phyloP scores from a whole-genome alignment of 2,113 vertebrate species.

The Platanista minor region DNA sequence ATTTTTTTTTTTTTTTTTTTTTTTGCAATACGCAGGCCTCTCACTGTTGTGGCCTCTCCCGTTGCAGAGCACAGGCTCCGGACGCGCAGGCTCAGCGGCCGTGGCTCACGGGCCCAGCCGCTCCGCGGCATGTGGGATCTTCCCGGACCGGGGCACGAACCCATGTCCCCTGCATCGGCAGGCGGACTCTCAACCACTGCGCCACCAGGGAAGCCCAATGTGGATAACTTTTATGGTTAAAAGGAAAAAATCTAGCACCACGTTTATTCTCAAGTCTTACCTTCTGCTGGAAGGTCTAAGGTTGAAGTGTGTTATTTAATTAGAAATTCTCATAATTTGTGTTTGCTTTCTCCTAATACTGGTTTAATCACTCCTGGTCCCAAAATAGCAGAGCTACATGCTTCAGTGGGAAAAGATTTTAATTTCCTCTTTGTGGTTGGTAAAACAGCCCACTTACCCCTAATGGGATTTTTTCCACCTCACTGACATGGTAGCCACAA shows the following conservation, averaged over 20 bases:
- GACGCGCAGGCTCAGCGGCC: too few relatives aligned
- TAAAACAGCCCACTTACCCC: neutral
- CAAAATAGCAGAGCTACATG: neutral
- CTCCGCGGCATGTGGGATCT: too few relatives aligned
- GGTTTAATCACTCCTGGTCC: neutral
- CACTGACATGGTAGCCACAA: neutral
- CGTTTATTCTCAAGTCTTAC: neutral
- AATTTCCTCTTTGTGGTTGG: constrained; percentile 31
- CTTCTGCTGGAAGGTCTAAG: neutral
- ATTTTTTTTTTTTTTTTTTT: too few relatives aligned
- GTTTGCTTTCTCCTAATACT: neutral
- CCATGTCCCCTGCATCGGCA: too few relatives aligned
- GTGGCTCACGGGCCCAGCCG: too few relatives aligned
- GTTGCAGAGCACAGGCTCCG: too few relatives aligned
- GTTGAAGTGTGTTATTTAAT: neutral
- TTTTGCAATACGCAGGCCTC: too few relatives aligned
- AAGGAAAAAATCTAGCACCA: neutral
- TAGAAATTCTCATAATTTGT: neutral
- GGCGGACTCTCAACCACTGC: too few relatives aligned
- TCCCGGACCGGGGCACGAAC: too few relatives aligned
- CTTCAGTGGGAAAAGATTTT: neutral
- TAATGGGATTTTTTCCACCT: neutral
- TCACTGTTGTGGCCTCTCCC: too few relatives aligned
- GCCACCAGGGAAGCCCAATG: too few relatives aligned
- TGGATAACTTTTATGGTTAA: neutral